A percentile compares a stretch with the other conserved stretches of the same genome.
These are phyloP conservation scores for Paralvinella palmiformis DNA, from an alignment of 1,140 invertebrate species.

Conservation along the genomic window DNA sequence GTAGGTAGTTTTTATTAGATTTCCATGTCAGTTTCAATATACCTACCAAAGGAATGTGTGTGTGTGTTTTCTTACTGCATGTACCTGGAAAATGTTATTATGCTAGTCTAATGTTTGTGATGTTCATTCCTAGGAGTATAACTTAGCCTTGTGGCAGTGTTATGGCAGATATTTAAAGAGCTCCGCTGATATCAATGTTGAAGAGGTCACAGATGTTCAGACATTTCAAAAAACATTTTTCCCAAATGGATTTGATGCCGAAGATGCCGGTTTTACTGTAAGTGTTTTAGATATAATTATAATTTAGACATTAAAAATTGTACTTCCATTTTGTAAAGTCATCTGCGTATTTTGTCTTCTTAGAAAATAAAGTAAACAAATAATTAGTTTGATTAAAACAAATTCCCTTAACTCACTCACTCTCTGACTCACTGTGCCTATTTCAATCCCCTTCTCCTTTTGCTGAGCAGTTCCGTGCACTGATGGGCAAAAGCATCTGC, in stretches of 20 bases:
- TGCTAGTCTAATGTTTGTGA: too few species aligned
- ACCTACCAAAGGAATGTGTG: too few species aligned
- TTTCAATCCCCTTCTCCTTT: not conserved
- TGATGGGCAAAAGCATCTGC: constrained; percentile 47
- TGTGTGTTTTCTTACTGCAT: too few species aligned
- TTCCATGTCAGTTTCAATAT: too few species aligned
- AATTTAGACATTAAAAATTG: too few species aligned
- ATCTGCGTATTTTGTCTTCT: too few species aligned
- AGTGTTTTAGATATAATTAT: constrained; percentile 9
- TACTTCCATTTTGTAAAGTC: too few species aligned
- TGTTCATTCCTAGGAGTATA: constrained; percentile 39
- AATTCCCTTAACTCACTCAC: not conserved
- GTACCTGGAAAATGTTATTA: too few species aligned
- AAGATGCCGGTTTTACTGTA: constrained; percentile 39
- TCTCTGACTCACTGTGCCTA: not conserved
- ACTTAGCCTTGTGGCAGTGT: constrained; percentile 45
- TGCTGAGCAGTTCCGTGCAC: constrained; percentile 39
- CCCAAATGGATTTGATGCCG: constrained; percentile 38
- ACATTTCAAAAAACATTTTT: constrained; percentile 38
- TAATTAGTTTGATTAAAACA: too few species aligned
- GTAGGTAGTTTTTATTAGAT: too few species aligned
- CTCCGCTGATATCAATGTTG: constrained; percentile 41
- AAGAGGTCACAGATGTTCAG: constrained; percentile 40
- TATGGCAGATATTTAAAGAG: constrained; percentile 44
- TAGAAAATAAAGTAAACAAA: too few species aligned